Evolutionary conservation across 2,888 invertebrate genomes (phyloP).

Genomic region (Pachliopta kotzebuea): DNA sequence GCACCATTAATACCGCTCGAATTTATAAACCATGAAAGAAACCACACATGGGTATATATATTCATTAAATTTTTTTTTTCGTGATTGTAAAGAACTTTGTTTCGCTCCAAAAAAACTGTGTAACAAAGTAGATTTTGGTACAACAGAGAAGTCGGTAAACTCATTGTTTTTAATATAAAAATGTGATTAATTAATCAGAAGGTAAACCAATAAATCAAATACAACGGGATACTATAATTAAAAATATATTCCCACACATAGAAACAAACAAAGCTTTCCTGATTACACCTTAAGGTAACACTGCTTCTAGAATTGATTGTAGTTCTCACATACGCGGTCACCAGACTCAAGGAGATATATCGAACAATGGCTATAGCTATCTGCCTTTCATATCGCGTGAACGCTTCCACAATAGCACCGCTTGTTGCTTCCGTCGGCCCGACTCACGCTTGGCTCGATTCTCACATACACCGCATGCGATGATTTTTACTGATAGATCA

Average conservation of each 20-base stretch:
- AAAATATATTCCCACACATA: not conserved
- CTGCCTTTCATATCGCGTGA: conserved; percentile 43
- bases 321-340: conserved; percentile 36
- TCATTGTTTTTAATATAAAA: too few relatives aligned
- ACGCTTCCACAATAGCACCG: conserved; percentile 33
- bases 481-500: conserved; percentile 1
- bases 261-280: conserved; percentile 3
- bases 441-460: conserved; percentile 27
- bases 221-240: not conserved
- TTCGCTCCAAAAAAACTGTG: not conserved
- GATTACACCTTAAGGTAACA: not conserved
- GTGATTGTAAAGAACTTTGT: not conserved
- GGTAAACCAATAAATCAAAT: not conserved
- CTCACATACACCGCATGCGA: conserved; percentile 27
- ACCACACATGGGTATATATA: not conserved
- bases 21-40: conserved; percentile 4
- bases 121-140: not conserved
- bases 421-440: conserved; percentile 36
- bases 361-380: conserved; percentile 41
- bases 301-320: conserved; percentile 21
- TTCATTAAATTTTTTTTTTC: not conserved
- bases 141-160: too few relatives aligned
- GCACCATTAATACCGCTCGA: not conserved
- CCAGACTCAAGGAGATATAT: conserved; percentile 39
- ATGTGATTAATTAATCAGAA: not conserved